These are phyloP conservation scores for Mactromeris polynyma DNA, from an alignment of 2,888 invertebrate species.

Conservation along the genomic window DNA sequence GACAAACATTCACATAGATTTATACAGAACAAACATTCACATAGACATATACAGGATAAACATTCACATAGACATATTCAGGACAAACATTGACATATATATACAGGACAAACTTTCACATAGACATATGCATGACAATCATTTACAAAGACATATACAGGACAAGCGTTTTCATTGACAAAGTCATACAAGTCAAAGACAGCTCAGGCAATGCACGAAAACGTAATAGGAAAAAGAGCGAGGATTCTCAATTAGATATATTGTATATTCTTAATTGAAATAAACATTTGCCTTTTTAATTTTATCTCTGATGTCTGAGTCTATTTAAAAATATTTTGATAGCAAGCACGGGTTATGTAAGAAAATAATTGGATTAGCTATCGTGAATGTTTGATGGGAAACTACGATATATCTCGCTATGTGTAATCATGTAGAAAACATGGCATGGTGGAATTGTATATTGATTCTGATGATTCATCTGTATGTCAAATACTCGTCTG, in stretches of 20 bases:
- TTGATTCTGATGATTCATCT: background rate
- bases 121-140: no score
- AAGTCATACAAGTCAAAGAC: background rate
- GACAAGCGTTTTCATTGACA: no score
- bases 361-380: background rate
- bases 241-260: background rate
- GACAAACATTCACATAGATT: no score
- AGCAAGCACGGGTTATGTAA: background rate
- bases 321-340: background rate
- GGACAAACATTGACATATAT: no score
- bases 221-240: background rate
- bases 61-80: no score
- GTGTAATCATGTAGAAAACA: constrained; percentile 3
- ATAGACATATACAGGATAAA: no score
- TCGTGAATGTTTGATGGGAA: background rate
- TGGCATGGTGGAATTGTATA: background rate
- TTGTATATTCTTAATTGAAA: background rate
- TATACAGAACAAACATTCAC: no score
- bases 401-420: background rate
- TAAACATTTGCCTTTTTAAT: background rate
- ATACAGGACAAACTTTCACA: no score
- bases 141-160: no score
- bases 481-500: background rate
- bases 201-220: background rate
- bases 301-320: background rate